Evolutionary conservation across 2,113 vertebrate genomes (phyloP), one percentile per base, ranked within the genome.

Genomic region (Puntigrus tetrazona): DNA sequence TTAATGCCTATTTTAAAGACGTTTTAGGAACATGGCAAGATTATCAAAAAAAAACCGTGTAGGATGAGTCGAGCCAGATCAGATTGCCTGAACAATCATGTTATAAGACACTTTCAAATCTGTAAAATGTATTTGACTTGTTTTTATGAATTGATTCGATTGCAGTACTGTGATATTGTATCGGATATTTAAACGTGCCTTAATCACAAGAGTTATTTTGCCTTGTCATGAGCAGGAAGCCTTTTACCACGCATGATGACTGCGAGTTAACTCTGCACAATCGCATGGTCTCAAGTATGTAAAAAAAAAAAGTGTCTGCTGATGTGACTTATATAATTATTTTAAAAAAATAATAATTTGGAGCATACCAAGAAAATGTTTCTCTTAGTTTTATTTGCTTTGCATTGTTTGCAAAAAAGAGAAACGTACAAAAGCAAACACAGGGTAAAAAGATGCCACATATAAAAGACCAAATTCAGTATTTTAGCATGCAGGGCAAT

Each of bases 121-220:
- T 43, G n/a, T 57, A 36, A 78, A 79, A 43, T 73, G 4, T 5
- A 11, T 73, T 45, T 4, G 13, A 11, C 14, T 79, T 61, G 14
- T 14, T 78, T 45, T 79, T 45, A 65, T 13, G 41, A 45, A 59
- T 61, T 4, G 14, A 29, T 65, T 34, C 18, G 36, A 72, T 77
- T 86, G 57, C 57, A 67, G 22, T 84, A 81, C 25, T 25, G 74
- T 79, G 77, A 80, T 76, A 73, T 45, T 25, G 36, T 77, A 27
- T 72, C 41, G 3, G 14, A 36, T 52, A n/a, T 72, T 78, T 59
- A 78, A 43, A 61, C 2, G 78, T 80, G 78, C 78, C 78, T 80
- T 80, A 63, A 80, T n/a, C 41, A 63, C 38, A 29, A 3, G 22
- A 25, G 78, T 20, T 65, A 65, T 80, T 45, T 65, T 29, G 9